Conservation (phyloP, 2,113 vertebrate species). For the Hiodon tergisus region DNA sequence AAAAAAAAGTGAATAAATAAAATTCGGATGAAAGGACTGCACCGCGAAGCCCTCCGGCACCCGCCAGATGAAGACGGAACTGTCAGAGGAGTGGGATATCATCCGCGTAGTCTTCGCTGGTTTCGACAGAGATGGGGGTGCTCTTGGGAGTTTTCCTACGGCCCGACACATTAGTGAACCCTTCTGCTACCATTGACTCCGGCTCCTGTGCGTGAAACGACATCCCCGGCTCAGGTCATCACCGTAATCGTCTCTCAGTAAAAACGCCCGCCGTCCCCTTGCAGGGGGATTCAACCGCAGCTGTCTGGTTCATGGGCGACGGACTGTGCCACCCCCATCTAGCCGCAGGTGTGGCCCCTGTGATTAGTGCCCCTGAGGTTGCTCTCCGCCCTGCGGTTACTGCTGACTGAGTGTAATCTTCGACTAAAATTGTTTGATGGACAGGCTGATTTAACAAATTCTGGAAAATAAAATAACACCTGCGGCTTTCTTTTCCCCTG, state of each 20-base stretch:
- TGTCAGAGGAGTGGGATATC: conserved; percentile 19
- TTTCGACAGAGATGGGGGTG: conserved; percentile 23
- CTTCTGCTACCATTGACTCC: conserved; percentile 18
- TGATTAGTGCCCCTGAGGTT: neutral
- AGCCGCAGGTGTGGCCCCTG: neutral
- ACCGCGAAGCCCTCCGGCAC: conserved; percentile 23
- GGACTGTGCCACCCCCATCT: neutral
- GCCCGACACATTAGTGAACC: conserved; percentile 12
- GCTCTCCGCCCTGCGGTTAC: too few species aligned
- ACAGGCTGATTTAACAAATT: conserved; percentile 51
- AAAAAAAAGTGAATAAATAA: neutral
- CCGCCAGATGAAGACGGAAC: conserved; percentile 21
- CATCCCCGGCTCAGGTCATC: conserved; percentile 21
- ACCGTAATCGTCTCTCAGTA: conserved; percentile 27
- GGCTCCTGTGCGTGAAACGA: conserved; percentile 18
- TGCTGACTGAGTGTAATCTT: too few species aligned
- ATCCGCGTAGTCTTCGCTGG: conserved; percentile 19
- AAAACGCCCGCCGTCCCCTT: conserved; percentile 25
- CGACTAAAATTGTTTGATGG: conserved; percentile 50
- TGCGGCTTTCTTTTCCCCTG: conserved; percentile 23
- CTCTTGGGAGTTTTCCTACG: conserved; percentile 7
- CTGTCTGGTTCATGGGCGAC: conserved; percentile 23
- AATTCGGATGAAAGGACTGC: neutral
- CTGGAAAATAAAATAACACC: conserved; percentile 37
- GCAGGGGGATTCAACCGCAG: conserved; percentile 25